Percentiles rank a stretch among this genome's conserved stretches.
Conservation (phyloP, 2,113 vertebrate species). For the Thinocorus orbignyianus region DNA sequence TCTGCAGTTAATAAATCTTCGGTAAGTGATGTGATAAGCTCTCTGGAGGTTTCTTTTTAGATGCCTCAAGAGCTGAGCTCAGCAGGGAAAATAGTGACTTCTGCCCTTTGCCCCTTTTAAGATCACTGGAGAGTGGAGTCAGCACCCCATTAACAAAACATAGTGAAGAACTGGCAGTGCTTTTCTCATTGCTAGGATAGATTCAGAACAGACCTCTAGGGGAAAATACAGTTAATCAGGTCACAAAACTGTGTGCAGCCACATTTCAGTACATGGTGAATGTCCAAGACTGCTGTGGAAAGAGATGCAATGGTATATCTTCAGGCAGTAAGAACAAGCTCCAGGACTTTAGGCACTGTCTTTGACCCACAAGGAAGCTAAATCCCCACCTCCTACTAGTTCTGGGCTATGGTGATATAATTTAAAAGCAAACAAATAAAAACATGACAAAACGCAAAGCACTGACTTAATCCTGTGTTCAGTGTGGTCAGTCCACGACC, state of each 20-base stretch:
- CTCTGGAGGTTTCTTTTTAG: not conserved
- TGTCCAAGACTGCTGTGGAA: not conserved
- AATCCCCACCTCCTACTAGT: not conserved
- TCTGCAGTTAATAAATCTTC: conserved; percentile 47
- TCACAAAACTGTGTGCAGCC: not conserved
- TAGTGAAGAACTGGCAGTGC: not conserved
- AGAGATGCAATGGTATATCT: not conserved
- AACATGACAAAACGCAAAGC: not conserved
- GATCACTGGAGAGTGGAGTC: not conserved
- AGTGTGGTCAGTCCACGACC: not conserved
- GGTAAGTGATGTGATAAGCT: not conserved
- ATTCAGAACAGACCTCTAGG: not conserved
- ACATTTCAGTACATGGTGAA: not conserved
- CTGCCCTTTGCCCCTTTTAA: not conserved
- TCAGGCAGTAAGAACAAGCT: not conserved
- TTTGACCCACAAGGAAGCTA: not conserved
- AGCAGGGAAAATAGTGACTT: conserved; percentile 25
- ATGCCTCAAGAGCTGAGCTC: not conserved
- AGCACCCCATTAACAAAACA: not conserved
- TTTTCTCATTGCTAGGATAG: not conserved
- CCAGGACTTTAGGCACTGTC: not conserved
- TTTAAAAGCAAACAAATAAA: not conserved
- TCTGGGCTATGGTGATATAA: not conserved
- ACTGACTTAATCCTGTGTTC: not conserved
- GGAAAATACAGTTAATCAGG: not conserved